Conservation (phyloP, 1,140 invertebrate species). For the Atta colombica region DNA sequence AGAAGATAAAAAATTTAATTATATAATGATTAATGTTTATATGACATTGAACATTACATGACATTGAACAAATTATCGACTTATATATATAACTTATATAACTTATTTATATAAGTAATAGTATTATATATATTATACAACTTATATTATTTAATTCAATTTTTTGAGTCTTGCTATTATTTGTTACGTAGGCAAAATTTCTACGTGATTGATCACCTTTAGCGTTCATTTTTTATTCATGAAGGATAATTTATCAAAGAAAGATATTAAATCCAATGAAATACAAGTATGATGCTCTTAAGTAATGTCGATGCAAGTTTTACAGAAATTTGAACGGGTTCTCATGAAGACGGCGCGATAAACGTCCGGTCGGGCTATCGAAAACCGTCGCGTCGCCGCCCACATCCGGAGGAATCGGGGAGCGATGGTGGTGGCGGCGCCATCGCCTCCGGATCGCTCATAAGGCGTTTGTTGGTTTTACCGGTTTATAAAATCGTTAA, state of each 20-base stretch:
- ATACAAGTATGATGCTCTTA: background rate
- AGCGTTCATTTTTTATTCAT: background rate
- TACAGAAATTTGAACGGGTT: slow-evolving; percentile 52
- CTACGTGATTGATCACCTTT: background rate
- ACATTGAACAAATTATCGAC: too few relatives aligned
- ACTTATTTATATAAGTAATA: too few relatives aligned
- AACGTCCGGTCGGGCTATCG: slow-evolving; percentile 66
- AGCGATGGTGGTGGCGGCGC: slow-evolving; percentile 47
- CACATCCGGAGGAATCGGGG: slow-evolving; percentile 76
- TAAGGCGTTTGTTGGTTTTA: slow-evolving; percentile 74
- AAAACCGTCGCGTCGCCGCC: slow-evolving; percentile 75
- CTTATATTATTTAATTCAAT: background rate
- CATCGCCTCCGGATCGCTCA: slow-evolving; percentile 71
- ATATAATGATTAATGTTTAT: too few relatives aligned
- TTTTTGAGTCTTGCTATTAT: background rate
- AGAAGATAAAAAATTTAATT: too few relatives aligned
- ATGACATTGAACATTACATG: too few relatives aligned
- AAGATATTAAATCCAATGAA: background rate
- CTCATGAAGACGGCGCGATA: slow-evolving; percentile 72
- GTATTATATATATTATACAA: too few relatives aligned
- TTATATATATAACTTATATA: too few relatives aligned
- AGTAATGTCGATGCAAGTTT: background rate
- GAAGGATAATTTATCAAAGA: background rate
- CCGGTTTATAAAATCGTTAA: slow-evolving; percentile 67
- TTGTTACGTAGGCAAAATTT: background rate